phyloP scores from a whole-genome alignment of 2,888 invertebrate genomes.

The Tiphia femorata region DNA sequence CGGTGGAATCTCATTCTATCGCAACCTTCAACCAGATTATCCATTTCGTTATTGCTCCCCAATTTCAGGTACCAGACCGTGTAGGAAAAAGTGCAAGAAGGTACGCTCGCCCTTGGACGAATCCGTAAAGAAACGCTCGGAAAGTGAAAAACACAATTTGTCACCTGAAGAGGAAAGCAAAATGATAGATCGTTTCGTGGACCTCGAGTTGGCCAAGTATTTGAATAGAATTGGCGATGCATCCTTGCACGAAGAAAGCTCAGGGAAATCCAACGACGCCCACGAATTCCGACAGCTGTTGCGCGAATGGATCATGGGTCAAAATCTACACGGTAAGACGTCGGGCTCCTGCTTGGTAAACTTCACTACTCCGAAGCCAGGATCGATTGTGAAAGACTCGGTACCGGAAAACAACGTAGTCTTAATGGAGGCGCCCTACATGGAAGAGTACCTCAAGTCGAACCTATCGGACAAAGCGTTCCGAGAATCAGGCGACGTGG shows the following conservation, averaged over 20 bases:
- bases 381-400: constrained; percentile 51
- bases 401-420: constrained; percentile 36
- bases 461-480: constrained; percentile 57
- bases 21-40: too few relatives aligned
- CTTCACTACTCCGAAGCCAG: constrained; percentile 47
- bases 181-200: constrained; percentile 49
- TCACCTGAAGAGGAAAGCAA: constrained; percentile 17
- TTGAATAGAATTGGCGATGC: constrained; percentile 24
- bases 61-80: constrained; percentile 41
- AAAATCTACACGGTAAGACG: constrained; percentile 22
- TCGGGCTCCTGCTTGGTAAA: constrained; percentile 10
- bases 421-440: constrained; percentile 47
- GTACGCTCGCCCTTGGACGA: constrained; percentile 24
- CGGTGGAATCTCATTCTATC: too few relatives aligned
- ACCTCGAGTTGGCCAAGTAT: constrained; percentile 45
- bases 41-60: too few relatives aligned
- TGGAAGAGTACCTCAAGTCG: constrained; percentile 36
- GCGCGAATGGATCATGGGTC: constrained; percentile 40
- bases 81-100: constrained; percentile 47
- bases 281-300: constrained; percentile 42
- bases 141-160: neutral
- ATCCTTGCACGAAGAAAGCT: neutral
- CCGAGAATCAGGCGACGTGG: constrained; percentile 50
- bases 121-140: neutral
- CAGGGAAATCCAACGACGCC: constrained; percentile 12